Evolutionary conservation across 1,140 invertebrate genomes (phyloP).

Genomic region (Halesus radiatus): DNA sequence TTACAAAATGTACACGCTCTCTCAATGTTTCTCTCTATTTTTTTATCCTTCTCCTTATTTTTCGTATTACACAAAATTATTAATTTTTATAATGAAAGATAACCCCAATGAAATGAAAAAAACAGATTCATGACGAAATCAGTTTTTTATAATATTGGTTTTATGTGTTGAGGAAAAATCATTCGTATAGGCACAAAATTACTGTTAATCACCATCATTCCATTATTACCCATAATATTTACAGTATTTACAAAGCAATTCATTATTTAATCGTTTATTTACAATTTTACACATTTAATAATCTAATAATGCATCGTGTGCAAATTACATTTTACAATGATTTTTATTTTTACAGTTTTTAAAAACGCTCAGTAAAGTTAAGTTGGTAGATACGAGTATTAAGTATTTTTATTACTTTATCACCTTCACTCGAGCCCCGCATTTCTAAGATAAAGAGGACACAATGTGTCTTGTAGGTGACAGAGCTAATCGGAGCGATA

Average conservation of each 20-base stretch:
- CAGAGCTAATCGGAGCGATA: slow-evolving; percentile 23
- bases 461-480: slow-evolving; percentile 16
- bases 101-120: no score
- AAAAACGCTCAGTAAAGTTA: no score
- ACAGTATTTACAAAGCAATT: no score
- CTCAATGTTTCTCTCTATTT: neutral
- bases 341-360: no score
- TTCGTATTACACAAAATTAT: no score
- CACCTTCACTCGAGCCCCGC: neutral
- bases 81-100: no score
- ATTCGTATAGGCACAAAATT: slow-evolving; percentile 6
- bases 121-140: neutral
- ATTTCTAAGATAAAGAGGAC: neutral
- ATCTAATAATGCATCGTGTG: no score
- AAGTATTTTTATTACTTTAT: slow-evolving; percentile 9
- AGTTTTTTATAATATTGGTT: neutral
- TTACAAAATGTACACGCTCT: neutral
- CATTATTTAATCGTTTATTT: no score
- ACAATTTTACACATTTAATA: no score
- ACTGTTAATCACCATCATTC: neutral
- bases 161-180: neutral
- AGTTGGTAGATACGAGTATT: no score
- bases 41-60: neutral
- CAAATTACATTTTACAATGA: no score
- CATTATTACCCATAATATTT: no score